phyloP scores from a whole-genome alignment of 1,140 invertebrate species.

The Aphaenogaster ashmeadi region DNA sequence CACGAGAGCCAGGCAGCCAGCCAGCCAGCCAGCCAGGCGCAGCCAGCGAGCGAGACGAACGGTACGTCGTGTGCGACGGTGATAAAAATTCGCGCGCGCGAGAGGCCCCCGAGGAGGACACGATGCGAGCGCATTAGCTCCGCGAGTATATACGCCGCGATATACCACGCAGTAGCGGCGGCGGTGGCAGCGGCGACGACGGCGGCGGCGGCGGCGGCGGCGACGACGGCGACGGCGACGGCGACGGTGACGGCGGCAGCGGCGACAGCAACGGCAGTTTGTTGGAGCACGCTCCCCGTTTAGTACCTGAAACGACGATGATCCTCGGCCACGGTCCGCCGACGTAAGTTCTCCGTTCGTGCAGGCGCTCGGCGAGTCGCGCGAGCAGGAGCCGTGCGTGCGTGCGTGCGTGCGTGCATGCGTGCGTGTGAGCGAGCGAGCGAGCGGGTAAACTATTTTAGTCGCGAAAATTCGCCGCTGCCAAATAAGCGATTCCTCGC shows the following conservation, averaged over 20 bases:
- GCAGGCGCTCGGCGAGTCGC: background rate
- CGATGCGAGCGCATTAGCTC: conserved; percentile 80
- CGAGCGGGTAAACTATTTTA: conserved; percentile 76
- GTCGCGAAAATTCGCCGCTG: conserved; percentile 74
- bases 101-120: conserved; percentile 71
- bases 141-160: conserved; percentile 59
- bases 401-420: conserved; percentile 27
- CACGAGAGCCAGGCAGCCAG: conserved; percentile 61
- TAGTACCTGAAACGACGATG: conserved; percentile 77
- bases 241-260: background rate
- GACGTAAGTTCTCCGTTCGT: conserved; percentile 80
- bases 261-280: background rate
- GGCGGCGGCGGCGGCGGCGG: background rate
- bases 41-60: conserved; percentile 50
- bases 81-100: conserved; percentile 79
- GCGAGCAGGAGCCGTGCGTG: conserved; percentile 11
- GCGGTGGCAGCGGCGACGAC: background rate
- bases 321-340: conserved; percentile 77
- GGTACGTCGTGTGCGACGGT: conserved; percentile 82
- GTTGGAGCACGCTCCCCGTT: conserved; percentile 23
- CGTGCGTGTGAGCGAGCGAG: conserved; percentile 34
- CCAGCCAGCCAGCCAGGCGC: conserved; percentile 16
- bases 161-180: background rate
- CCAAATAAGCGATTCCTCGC: conserved; percentile 69
- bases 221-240: background rate